A percentile compares a stretch with the other conserved stretches of the same genome.
phyloP scores from a whole-genome alignment of 2,797 vertebrate species.

The Oreortyx pictus region DNA sequence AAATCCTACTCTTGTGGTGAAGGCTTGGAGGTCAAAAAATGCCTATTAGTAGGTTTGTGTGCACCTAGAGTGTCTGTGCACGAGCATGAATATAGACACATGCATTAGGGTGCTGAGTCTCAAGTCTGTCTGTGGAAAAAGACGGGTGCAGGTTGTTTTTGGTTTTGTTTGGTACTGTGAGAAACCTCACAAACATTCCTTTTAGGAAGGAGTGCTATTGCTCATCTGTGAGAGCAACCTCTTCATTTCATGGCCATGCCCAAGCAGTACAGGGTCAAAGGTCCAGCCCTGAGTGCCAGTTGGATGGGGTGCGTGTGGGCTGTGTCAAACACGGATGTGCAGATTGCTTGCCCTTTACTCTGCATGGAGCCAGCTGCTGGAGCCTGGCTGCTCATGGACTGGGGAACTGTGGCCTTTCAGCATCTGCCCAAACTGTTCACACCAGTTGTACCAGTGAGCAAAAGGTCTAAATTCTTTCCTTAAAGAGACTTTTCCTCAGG shows the following conservation, averaged over 20 bases:
- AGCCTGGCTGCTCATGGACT: background rate
- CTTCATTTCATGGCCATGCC: background rate
- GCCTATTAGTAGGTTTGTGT: background rate
- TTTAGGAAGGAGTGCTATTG: background rate
- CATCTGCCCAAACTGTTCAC: background rate
- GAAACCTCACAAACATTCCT: background rate
- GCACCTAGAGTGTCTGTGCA: accelerated
- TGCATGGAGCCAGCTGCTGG: background rate
- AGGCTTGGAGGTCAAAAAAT: conserved; percentile 30
- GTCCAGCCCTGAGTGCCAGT: background rate
- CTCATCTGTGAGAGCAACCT: background rate
- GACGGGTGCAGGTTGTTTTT: background rate
- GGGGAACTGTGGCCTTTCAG: background rate
- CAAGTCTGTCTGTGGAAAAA: background rate
- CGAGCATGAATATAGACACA: accelerated
- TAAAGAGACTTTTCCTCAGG: background rate
- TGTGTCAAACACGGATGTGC: background rate
- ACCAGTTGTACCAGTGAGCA: background rate
- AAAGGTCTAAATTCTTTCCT: conserved; percentile 4
- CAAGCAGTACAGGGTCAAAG: background rate
- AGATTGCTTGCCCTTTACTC: background rate
- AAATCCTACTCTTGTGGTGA: background rate
- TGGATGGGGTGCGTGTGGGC: accelerated
- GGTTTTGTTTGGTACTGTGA: background rate
- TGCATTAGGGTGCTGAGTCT: background rate